Conservation (phyloP, 2,888 invertebrate species). For the Achlya flavicornis region DNA sequence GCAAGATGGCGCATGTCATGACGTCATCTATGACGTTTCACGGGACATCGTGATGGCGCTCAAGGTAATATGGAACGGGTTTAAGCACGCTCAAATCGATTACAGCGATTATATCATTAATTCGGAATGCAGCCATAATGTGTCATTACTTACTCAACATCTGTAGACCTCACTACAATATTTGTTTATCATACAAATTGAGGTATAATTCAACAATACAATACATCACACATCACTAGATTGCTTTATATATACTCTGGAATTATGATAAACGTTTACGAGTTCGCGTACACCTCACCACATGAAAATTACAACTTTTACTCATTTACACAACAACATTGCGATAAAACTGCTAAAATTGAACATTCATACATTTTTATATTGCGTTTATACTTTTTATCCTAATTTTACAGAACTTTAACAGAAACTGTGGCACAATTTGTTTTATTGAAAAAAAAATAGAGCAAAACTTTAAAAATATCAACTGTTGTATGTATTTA, state of each 20-base stretch:
- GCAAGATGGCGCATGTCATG: no score
- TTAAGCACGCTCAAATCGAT: no score
- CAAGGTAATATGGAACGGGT: no score
- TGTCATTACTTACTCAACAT: background rate
- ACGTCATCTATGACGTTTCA: no score
- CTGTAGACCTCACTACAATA: background rate
- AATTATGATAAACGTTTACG: background rate
- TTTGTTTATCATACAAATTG: background rate
- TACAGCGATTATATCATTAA: no score
- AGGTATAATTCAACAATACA: background rate
- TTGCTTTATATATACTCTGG: slow-evolving; percentile 1
- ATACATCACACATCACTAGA: slow-evolving; percentile 8
- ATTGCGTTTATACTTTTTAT: slow-evolving; percentile 8
- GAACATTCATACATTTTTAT: slow-evolving; percentile 4
- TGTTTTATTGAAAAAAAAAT: background rate
- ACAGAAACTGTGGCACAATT: slow-evolving; percentile 12
- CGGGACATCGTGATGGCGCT: no score
- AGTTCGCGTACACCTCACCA: background rate
- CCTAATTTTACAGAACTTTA: slow-evolving; percentile 2
- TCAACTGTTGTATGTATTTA: background rate
- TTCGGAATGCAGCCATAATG: no score
- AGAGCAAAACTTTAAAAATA: background rate
- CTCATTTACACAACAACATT: background rate
- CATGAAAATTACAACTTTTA: slow-evolving; percentile 4
- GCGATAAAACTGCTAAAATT: slow-evolving; percentile 7